Evolutionary conservation across 2,888 invertebrate genomes (phyloP).

Genomic region (Cheilosia urbana): DNA sequence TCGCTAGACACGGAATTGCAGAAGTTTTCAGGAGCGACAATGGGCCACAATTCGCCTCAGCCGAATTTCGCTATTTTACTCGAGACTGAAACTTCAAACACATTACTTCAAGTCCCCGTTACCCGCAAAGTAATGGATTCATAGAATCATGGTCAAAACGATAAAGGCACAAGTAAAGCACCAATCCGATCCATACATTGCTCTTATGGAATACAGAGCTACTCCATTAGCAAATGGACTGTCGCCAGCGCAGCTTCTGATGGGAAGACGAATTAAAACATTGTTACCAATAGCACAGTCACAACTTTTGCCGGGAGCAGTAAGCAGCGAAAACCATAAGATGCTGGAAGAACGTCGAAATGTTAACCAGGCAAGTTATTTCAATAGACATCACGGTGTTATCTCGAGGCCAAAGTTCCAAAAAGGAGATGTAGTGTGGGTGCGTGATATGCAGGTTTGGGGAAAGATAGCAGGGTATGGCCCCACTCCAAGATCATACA

Average conservation of each 20-base stretch:
- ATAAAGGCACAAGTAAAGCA: constrained; percentile 11
- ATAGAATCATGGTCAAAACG: constrained; percentile 13
- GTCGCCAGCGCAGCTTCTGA: constrained; percentile 31
- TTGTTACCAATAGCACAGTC: neutral
- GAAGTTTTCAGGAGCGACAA: constrained; percentile 9
- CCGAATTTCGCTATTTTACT: constrained; percentile 12
- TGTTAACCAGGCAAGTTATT: constrained; percentile 5
- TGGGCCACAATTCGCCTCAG: constrained; percentile 10
- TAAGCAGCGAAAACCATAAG: constrained; percentile 6
- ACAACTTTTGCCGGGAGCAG: neutral
- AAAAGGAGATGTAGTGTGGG: constrained; percentile 21
- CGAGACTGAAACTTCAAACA: constrained; percentile 17
- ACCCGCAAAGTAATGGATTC: constrained; percentile 17
- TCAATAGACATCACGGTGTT: constrained; percentile 11
- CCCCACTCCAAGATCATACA: neutral
- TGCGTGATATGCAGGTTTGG: constrained; percentile 6
- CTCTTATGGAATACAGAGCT: constrained; percentile 27
- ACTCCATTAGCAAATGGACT: constrained; percentile 28
- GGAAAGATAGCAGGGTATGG: neutral
- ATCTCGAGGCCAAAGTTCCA: constrained; percentile 1
- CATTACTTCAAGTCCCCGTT: constrained; percentile 11
- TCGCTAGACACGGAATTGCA: constrained; percentile 18
- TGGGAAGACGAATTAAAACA: constrained; percentile 21
- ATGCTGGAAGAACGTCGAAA: neutral
- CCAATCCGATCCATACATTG: neutral